Evolutionary conservation across 2,797 vertebrate genomes (phyloP), one percentile per base, ranked within the genome.

Genomic region (Philypnodon macrostomus): DNA sequence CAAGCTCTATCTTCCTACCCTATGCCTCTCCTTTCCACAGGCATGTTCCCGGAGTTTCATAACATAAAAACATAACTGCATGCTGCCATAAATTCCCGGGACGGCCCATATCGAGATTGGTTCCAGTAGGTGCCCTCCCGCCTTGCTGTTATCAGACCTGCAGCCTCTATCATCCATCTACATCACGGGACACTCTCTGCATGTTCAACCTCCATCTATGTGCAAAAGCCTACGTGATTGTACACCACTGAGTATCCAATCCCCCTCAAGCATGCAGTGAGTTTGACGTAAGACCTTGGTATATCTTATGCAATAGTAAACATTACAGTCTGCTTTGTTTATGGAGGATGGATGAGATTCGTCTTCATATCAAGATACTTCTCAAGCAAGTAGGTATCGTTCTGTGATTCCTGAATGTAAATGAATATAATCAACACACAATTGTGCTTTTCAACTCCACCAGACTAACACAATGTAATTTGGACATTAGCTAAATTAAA

Each of bases 141-240:
- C 66, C 46, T 4, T 1, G 49, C 47, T 51, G 45, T 75, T 75
- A 73, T 83, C 76, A 73, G 52, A 57, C 49, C 57, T 34, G 2
- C 30, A 21, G 62, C 29, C 58, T 5, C 2, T 57, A 73, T 80
- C 70, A 63, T 75, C 67, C 48, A 58, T 81, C 73, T 70, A 42
- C 53, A 83, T 70, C 77, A 48, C 56, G 37, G 50, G 70, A 33
- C 17, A 32, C 37, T 39, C 8, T 2, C 1, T 33, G 32, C n/a
- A 14, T 33, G 29, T 34, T 36, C 63, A 19, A 55, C 10, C 41
- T 47, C 58, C n/a, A 48, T 40, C 26, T 44, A 67, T 61, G 55
- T 60, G 54, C 30, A 58, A 52, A 60, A 48, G 62, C 60, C 2
- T 65, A 63, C 42, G 16, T 45, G 77, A 61, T 45, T 58, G 54